Evolutionary conservation across 2,797 vertebrate species (phyloP).

Genomic region (Ctenopoma multispine): DNA sequence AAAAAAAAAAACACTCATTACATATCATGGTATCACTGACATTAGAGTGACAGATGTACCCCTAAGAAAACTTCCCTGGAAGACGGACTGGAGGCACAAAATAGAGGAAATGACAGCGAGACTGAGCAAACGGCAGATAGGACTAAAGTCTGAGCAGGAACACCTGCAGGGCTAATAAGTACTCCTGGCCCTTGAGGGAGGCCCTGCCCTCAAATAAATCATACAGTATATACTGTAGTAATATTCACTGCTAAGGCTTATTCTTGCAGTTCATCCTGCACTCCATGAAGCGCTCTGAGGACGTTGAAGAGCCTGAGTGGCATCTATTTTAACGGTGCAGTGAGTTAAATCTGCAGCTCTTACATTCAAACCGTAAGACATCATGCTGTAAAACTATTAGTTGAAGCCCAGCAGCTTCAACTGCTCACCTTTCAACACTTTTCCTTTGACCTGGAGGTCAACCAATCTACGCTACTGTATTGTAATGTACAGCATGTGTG

Average conservation of each 20-base stretch:
- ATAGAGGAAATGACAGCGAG: slow-evolving; percentile 57
- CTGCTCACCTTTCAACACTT: slow-evolving; percentile 44
- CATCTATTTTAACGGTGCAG: slow-evolving; percentile 26
- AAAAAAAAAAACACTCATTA: neutral
- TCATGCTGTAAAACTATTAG: slow-evolving; percentile 38
- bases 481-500: neutral
- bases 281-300: slow-evolving; percentile 23
- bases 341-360: slow-evolving; percentile 18
- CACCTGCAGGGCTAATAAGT: slow-evolving; percentile 71
- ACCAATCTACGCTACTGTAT: slow-evolving; percentile 12
- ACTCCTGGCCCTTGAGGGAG: slow-evolving; percentile 54
- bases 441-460: slow-evolving; percentile 26
- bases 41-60: slow-evolving; percentile 52
- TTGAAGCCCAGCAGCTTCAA: slow-evolving; percentile 13
- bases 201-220: slow-evolving; percentile 69
- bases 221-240: slow-evolving; percentile 40
- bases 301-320: slow-evolving; percentile 30
- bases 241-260: slow-evolving; percentile 33
- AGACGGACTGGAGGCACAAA: slow-evolving; percentile 50
- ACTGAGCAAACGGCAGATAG: slow-evolving; percentile 54
- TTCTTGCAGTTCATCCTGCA: slow-evolving; percentile 35
- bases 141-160: slow-evolving; percentile 56
- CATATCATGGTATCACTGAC: slow-evolving; percentile 11
- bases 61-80: slow-evolving; percentile 59
- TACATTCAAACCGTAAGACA: neutral